Base-by-base conservation (phyloP, 1,140 invertebrate species). In the Cherax quadricarinatus region DNA sequence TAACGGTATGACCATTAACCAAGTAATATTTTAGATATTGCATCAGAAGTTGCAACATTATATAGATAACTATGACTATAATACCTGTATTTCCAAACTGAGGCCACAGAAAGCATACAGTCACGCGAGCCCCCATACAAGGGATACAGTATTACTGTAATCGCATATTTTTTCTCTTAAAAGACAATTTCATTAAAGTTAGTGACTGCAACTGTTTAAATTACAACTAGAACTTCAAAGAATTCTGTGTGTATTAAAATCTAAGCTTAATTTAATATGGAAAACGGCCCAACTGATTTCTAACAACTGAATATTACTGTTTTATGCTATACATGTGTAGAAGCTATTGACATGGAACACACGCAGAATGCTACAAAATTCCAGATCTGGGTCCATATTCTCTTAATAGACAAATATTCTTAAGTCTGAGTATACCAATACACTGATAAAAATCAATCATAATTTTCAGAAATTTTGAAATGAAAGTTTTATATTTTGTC, bases 81-180 rank as follows among this genome's bases (percentile, higher is more conserved):
- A 75, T 75, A 75, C 70, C 24, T 30, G 70, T 30, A 75, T 75
- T 30, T 75, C 70, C 70, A 75, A 75, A 75, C 70, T 75, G 4
- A 75, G 24, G 70, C 24, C 21, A 75, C 24, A 30, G 70, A 75
- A n/a, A 75, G 70, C 12, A 75, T 70, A 18, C 70, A 75, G 70
- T 75, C 70, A 75, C 24, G 21, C 21, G 70, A 75, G n/a, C n/a
- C 9, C 9, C 24, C n/a, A 75, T 30, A 75, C 21, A 30, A 9
- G 5, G 70, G 66, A 5, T 60, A 60, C 9, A 21, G 21, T 10
- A 75, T 6, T 30, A 30, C 70, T 21, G 70, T 70, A 70, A n/a
- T 21, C 66, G 6, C 66, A 18, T 21, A n/a, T 18, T 70, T 21
- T 21, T 75, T 75, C n/a, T 24, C n/a, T 24, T 30, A 30, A 30